These are phyloP conservation scores for Rhaphigaster nebulosa DNA, from an alignment of 2,888 invertebrate species.

Conservation along the genomic window DNA sequence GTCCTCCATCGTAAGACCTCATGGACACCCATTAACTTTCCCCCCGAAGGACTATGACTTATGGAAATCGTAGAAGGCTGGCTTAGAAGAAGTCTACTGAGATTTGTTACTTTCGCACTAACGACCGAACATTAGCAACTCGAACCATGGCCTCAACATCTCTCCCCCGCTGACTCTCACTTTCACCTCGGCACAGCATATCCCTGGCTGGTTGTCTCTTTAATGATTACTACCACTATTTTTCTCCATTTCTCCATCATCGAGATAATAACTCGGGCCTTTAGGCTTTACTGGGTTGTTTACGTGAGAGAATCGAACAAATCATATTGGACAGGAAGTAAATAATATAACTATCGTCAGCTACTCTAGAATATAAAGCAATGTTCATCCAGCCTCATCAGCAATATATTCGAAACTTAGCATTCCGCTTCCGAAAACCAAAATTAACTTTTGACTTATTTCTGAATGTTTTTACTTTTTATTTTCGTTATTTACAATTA, in stretches of 20 bases:
- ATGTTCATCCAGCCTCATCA: no score
- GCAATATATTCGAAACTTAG: no score
- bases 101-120: neutral
- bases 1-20: neutral
- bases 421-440: no score
- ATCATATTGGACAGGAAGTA: no score
- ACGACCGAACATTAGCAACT: neutral
- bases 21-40: neutral
- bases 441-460: no score
- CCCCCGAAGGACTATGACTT: neutral
- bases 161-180: neutral
- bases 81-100: neutral
- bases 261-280: neutral
- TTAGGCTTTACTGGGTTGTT: neutral
- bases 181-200: neutral
- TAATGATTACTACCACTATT: neutral
- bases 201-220: neutral
- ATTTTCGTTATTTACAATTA: no score
- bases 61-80: neutral
- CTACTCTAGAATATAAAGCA: no score
- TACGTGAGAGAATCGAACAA: neutral
- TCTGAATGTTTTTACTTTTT: no score
- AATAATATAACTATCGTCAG: no score
- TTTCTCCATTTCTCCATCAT: neutral
- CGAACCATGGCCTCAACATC: neutral